Evolutionary conservation across 1,140 invertebrate species (phyloP).

Genomic region (Ooceraea biroi): DNA sequence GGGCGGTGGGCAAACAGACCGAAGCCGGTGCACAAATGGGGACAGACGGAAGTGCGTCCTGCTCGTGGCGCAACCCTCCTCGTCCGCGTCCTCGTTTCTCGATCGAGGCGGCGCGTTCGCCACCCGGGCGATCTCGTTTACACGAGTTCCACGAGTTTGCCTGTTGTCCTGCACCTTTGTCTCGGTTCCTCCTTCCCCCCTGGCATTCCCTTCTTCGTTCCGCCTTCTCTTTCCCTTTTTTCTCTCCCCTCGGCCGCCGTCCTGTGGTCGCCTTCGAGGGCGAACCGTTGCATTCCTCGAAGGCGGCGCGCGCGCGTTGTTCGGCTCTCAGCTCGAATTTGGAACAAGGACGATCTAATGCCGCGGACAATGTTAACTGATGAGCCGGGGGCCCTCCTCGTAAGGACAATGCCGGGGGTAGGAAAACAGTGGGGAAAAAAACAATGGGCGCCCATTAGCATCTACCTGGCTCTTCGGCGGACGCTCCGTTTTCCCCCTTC

Average conservation of each 20-base stretch:
- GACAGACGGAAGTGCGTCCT: constrained; percentile 44
- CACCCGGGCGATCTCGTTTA: constrained; percentile 67
- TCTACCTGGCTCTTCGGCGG: constrained; percentile 74
- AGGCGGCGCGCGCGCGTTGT: constrained; percentile 58
- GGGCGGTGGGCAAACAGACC: constrained; percentile 43
- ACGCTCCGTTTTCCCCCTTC: constrained; percentile 30
- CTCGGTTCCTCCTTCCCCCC: constrained; percentile 2
- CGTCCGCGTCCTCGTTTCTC: not conserved
- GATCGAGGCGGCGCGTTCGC: constrained; percentile 35
- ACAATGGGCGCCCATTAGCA: constrained; percentile 77
- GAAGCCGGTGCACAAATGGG: constrained; percentile 30
- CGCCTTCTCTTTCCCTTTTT: not conserved
- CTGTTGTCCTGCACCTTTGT: constrained; percentile 54
- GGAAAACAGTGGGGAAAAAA: constrained; percentile 73
- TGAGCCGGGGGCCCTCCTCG: constrained; percentile 65
- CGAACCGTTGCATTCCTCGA: constrained; percentile 61
- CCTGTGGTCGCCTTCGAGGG: not conserved
- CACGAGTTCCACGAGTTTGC: constrained; percentile 54
- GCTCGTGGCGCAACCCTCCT: constrained; percentile 35
- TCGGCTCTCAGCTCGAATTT: constrained; percentile 70
- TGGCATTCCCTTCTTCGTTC: not conserved
- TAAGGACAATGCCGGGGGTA: constrained; percentile 68
- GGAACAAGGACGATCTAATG: constrained; percentile 76
- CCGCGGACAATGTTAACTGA: constrained; percentile 76
- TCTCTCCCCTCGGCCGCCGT: not conserved